phyloP scores from a whole-genome alignment of 2,113 vertebrate species.

The Sebastes fasciatus region DNA sequence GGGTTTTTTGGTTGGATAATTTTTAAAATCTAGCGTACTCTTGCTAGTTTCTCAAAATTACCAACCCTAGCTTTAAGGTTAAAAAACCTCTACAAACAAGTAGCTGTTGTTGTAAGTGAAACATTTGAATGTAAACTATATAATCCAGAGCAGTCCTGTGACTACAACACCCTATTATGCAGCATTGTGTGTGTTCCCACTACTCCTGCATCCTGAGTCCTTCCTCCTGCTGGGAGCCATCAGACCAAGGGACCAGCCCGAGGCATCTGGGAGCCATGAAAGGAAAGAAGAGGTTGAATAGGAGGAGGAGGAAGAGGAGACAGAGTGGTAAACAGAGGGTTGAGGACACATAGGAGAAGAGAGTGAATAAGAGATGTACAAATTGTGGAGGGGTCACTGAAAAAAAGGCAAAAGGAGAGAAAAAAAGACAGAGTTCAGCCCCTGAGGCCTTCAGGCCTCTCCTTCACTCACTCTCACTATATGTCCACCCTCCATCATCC shows the following conservation, averaged over 20 bases:
- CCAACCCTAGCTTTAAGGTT: too few species aligned
- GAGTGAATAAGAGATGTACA: background rate
- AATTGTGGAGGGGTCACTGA: background rate
- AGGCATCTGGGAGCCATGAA: slow-evolving; percentile 47
- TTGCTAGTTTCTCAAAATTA: too few species aligned
- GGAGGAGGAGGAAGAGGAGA: slow-evolving; percentile 33
- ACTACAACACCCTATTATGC: slow-evolving; percentile 55
- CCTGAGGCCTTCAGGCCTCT: slow-evolving; percentile 14
- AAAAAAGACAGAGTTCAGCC: background rate
- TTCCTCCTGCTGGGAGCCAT: slow-evolving; percentile 69
- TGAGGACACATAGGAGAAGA: slow-evolving; percentile 5
- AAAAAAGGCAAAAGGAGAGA: background rate
- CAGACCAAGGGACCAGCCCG: slow-evolving; percentile 68
- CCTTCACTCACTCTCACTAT: background rate
- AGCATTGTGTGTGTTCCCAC: slow-evolving; percentile 31
- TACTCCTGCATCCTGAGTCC: slow-evolving; percentile 45
- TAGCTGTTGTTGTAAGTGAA: background rate
- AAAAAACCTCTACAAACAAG: background rate
- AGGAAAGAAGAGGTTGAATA: slow-evolving; percentile 23
- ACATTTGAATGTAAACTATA: slow-evolving; percentile 13
- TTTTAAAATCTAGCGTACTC: too few species aligned
- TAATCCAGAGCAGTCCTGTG: slow-evolving; percentile 37
- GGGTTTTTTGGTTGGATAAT: too few species aligned
- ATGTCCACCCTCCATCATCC: background rate
- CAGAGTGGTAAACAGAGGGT: background rate